Base-by-base conservation (phyloP, 2,797 vertebrate genomes). In the Ctenopoma kingsleyae region DNA sequence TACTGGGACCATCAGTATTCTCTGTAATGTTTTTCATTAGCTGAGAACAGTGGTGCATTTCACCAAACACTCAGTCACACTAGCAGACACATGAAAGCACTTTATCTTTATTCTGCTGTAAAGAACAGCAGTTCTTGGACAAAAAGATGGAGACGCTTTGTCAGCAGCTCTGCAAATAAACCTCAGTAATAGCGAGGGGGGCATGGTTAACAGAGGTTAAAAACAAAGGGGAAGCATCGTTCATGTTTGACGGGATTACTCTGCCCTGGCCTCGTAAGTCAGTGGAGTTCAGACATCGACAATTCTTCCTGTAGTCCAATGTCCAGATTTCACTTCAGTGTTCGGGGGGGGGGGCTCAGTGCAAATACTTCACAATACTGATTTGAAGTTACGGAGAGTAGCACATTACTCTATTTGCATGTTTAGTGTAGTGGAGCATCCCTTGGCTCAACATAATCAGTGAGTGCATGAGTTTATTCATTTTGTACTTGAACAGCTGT, bases 101-200 rank as follows among this genome's bases (percentile, higher is more conserved):
- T 83, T 77, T 35, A 77, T 89, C 81, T 89, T 92, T 90, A 90
- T 91, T 92, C 69, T 8, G 86, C 85, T 76, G 46, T 78, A 82
- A 90, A 87, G 74, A 87, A 88, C 80, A 81, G 79, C 79, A 70
- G 81, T 50, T 86, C 81, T 72, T 69, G 53, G 75, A 86, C 69
- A 80, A 75, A 78, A 65, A 27, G 57, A 82, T 74, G 72, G 69
- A 43, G 64, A 71, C 72, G 74, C 65, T 89, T 82, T 74, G 70
- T 85, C 75, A 71, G 77, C 54, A 77, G 78, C 71, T 77, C 73
- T 69, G 81, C 73, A 83, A 74, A 89, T 82, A 76, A 85, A 74
- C 64, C 69, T 68, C 72, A 51, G 84, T 78, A 86, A 73, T 71
- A 83, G 36, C 88, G 86, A 70, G 63, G 38, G 54, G 63, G 53